phyloP scores from a whole-genome alignment of 1,140 invertebrate genomes.

The Spodoptera litura region DNA sequence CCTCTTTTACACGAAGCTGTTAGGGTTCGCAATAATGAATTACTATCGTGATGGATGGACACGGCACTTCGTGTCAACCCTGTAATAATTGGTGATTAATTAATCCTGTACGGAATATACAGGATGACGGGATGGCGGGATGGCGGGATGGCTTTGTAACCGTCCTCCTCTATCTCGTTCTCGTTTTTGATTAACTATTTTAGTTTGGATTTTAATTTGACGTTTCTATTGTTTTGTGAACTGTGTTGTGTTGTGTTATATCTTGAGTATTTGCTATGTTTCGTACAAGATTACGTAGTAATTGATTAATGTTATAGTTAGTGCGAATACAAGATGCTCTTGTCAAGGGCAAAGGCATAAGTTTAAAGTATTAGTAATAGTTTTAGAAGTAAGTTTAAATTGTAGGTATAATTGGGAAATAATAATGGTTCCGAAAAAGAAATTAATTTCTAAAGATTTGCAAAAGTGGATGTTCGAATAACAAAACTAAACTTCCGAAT shows the following conservation, averaged over 20 bases:
- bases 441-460: no score
- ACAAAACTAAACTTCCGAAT: no score
- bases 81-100: slow-evolving; percentile 22
- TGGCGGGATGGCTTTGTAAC: slow-evolving; percentile 3
- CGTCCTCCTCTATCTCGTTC: neutral
- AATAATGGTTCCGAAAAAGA: no score
- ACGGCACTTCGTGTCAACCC: slow-evolving; percentile 8
- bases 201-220: neutral
- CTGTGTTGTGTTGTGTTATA: neutral
- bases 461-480: no score
- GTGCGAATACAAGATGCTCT: no score
- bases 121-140: neutral
- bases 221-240: neutral
- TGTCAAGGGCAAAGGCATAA: no score
- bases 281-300: no score
- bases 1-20: slow-evolving; percentile 12
- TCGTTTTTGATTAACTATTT: slow-evolving; percentile 4
- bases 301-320: no score
- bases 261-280: neutral
- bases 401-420: no score
- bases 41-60: slow-evolving; percentile 19
- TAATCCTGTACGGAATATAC: neutral
- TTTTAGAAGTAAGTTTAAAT: no score
- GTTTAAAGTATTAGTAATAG: no score
- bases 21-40: slow-evolving; percentile 33